Evolutionary conservation across 1,140 invertebrate genomes (phyloP), one percentile per base, ranked within the genome.

Genomic region (Saccostrea glomerata): DNA sequence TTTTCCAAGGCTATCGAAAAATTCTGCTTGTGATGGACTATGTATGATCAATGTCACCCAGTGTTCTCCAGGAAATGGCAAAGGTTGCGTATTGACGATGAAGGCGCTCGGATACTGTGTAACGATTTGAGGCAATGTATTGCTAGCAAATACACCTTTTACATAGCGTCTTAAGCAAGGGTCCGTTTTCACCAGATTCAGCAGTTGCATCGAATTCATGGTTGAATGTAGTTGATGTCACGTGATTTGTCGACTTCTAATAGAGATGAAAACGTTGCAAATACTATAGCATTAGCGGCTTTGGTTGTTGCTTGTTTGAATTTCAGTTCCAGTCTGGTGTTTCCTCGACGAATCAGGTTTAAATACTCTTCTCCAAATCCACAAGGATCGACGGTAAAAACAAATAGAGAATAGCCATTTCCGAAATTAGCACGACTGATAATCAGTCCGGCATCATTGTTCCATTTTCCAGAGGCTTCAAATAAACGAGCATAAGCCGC

Each of bases 61-160:
- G 60, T 88, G 87, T 66, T 77, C 23, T 40, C 87, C 87, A 0
- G 77, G 77, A 1, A 60, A 3, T 5, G 36, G 23, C 0, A 83
- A 20, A 36, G 87, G 87, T 70, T 88, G 83, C 20, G 87, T 85
- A 36, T 88, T 88, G n/a, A 84, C 63, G 6, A 88, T 85, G 54
- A 17, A 77, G 15, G 55, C 36, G 2, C 60, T 40, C 0, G 87
- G 87, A 56, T 82, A 85, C 0, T 13, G n/a, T 11, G 20, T 56
- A 17, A 88, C 87, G 13, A 55, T 13, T 25, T 66, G 1, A 56
- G 87, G 87, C 20, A 88, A 73, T 13, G 58, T 70, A 30, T 88
- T 70, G 7, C 47, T 55, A 9, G 87, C 47, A 56, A 4, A 84
- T 7, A 88, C 60, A 13, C 60, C 60, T n/a, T 36, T 7, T 20